These are phyloP conservation scores for Eulemur rufifrons DNA, from an alignment of 2,113 vertebrate genomes.

Conservation along the genomic window DNA sequence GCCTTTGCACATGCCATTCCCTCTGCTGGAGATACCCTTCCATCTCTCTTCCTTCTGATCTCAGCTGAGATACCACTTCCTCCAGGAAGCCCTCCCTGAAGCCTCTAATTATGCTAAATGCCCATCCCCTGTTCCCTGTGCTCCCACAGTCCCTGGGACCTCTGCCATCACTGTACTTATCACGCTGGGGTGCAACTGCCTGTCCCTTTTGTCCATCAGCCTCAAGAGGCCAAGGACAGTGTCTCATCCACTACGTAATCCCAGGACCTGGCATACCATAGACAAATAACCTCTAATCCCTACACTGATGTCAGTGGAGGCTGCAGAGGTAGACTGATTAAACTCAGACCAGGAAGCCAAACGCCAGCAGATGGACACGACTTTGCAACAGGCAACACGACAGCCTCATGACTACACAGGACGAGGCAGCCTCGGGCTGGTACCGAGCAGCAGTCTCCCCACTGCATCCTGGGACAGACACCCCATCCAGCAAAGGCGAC, in stretches of 20 bases:
- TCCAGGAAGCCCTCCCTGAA: background rate
- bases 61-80: background rate
- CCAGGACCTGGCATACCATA: background rate
- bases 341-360: background rate
- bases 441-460: background rate
- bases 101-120: background rate
- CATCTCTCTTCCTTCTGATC: background rate
- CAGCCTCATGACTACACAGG: background rate
- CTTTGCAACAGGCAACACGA: background rate
- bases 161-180: background rate
- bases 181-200: background rate
- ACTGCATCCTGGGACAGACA: background rate
- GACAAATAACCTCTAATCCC: background rate
- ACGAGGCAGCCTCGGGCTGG: fast-evolving
- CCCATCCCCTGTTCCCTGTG: background rate
- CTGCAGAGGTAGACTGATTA: no score
- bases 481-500: background rate
- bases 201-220: background rate
- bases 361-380: background rate
- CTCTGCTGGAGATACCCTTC: background rate
- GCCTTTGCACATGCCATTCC: background rate
- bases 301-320: background rate
- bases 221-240: background rate
- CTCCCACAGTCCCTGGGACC: background rate
- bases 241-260: background rate